Percentiles rank a stretch among this genome's conserved stretches.
These are phyloP conservation scores for Nemotelus pantherinus DNA, from an alignment of 2,888 invertebrate species.

Conservation along the genomic window DNA sequence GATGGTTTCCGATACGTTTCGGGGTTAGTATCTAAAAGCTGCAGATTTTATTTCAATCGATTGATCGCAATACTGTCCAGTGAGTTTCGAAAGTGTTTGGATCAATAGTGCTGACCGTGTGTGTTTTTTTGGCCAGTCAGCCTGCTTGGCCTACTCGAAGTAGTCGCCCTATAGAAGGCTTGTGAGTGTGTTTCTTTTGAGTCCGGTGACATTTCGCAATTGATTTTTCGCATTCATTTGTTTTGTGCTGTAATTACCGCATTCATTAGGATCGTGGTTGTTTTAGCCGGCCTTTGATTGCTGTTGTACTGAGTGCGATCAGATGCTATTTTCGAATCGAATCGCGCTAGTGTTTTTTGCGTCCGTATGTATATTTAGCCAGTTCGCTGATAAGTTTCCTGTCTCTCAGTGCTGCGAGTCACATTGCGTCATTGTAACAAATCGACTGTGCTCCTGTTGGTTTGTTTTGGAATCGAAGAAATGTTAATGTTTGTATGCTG, in stretches of 20 bases:
- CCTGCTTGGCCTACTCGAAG: no score
- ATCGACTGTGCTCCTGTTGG: no score
- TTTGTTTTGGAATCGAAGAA: no score
- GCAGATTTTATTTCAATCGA: background rate
- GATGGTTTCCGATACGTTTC: background rate
- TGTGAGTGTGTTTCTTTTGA: background rate
- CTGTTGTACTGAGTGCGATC: background rate
- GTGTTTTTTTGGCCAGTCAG: no score
- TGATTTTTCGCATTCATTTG: constrained; percentile 26
- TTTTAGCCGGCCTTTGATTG: constrained; percentile 7
- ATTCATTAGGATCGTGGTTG: constrained; percentile 11
- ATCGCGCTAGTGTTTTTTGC: constrained; percentile 32
- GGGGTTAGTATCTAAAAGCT: no score
- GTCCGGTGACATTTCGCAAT: constrained; percentile 35
- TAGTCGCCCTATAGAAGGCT: no score
- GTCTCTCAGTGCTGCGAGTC: background rate
- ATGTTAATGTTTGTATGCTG: no score
- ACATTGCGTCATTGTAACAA: no score
- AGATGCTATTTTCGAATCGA: constrained; percentile 35
- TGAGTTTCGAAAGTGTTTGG: background rate
- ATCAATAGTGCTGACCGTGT: background rate
- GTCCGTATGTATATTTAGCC: constrained; percentile 16
- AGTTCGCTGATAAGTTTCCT: constrained; percentile 20
- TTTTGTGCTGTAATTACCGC: constrained; percentile 10
- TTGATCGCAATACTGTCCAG: background rate